phyloP scores from a whole-genome alignment of 2,888 invertebrate species.

The Zygothrica quintamaculata region DNA sequence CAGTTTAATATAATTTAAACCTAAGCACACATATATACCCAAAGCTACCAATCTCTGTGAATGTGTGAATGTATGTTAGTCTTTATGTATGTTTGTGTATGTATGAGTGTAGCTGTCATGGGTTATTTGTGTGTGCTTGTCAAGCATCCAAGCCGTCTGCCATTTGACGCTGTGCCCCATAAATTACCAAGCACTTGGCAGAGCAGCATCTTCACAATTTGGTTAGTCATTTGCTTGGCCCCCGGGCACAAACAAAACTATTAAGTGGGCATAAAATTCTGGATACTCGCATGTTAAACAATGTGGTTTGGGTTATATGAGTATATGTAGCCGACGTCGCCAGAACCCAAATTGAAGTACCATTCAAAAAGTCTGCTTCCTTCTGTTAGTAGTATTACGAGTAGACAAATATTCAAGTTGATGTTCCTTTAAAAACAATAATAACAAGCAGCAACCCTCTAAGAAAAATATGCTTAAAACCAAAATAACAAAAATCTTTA shows the following conservation, averaged over 20 bases:
- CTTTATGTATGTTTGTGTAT: conserved; percentile 22
- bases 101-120: conserved; percentile 46
- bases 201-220: conserved; percentile 70
- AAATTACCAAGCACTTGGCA: conserved; percentile 73
- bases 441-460: conserved; percentile 6
- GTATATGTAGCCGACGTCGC: background rate
- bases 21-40: conserved; percentile 73
- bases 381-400: conserved; percentile 8
- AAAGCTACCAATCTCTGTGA: conserved; percentile 41
- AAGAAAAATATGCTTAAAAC: background rate
- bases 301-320: conserved; percentile 25
- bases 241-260: conserved; percentile 72
- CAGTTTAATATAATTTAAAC: conserved; percentile 79
- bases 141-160: conserved; percentile 74
- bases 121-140: conserved; percentile 66
- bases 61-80: conserved; percentile 29
- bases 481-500: conserved; percentile 3
- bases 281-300: conserved; percentile 29
- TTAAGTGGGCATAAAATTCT: conserved; percentile 77
- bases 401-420: conserved; percentile 14
- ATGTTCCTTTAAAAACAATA: conserved; percentile 25
- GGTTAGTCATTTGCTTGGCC: conserved; percentile 73
- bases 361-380: conserved; percentile 24
- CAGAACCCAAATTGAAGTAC: conserved; percentile 45
- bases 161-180: conserved; percentile 72